Conservation (phyloP, 2,797 vertebrate genomes). For the Melanotaenia trifasciata region DNA sequence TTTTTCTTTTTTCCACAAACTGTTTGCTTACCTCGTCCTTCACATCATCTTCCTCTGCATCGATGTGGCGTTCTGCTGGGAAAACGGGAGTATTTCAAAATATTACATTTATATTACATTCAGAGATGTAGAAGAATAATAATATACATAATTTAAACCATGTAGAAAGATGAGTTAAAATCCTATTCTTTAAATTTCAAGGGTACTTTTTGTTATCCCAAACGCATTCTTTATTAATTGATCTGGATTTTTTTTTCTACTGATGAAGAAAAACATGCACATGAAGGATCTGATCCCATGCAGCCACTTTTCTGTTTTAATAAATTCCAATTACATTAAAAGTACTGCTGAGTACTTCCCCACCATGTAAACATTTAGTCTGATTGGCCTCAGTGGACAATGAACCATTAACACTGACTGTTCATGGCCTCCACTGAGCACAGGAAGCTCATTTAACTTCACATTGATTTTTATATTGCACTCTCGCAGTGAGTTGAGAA, state of each 20-base stretch:
- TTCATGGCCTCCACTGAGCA: slow-evolving; percentile 18
- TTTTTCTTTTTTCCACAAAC: background rate
- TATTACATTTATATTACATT: background rate
- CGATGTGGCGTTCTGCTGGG: slow-evolving; percentile 42
- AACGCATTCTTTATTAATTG: background rate
- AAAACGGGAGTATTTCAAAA: background rate
- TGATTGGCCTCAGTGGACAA: slow-evolving; percentile 22
- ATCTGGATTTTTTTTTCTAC: background rate
- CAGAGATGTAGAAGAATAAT: background rate
- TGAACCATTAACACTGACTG: slow-evolving; percentile 26
- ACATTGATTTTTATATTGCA: slow-evolving; percentile 43
- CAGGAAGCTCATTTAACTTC: slow-evolving; percentile 31
- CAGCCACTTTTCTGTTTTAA: background rate
- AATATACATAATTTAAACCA: background rate
- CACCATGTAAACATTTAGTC: slow-evolving; percentile 8
- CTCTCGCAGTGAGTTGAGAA: background rate
- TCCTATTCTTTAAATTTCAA: background rate
- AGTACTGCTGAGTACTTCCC: background rate
- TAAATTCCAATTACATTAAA: background rate
- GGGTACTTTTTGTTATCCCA: background rate
- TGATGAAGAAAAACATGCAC: background rate
- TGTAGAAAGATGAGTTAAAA: background rate
- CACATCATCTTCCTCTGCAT: slow-evolving; percentile 25
- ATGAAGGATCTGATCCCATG: background rate
- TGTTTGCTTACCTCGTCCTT: slow-evolving; percentile 54